A percentile compares a stretch with the other conserved stretches of the same genome.
phyloP scores from a whole-genome alignment of 1,140 invertebrate species.

The Steinernema feltiae region DNA sequence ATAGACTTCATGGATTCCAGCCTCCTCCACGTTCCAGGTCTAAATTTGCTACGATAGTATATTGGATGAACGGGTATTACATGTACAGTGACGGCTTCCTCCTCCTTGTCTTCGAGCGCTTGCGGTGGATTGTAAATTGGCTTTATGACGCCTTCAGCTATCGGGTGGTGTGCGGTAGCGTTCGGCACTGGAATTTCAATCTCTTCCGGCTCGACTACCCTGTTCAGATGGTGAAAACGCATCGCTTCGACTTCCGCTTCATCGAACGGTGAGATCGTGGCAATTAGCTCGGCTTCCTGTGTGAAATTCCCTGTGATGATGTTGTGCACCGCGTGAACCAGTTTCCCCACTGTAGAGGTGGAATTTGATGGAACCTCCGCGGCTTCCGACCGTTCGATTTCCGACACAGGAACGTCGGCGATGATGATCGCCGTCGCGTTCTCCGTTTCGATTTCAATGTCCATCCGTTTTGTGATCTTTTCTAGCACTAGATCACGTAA shows the following conservation, averaged over 20 bases:
- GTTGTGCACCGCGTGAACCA: neutral
- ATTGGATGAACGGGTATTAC: neutral
- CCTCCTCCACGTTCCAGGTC: neutral
- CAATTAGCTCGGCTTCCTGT: neutral
- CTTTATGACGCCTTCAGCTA: neutral
- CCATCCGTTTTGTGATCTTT: constrained; percentile 1
- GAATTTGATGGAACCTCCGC: neutral
- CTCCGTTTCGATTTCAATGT: neutral
- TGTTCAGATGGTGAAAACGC: neutral
- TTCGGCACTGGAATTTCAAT: neutral
- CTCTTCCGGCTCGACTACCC: neutral
- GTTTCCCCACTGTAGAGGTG: neutral
- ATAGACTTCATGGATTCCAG: neutral
- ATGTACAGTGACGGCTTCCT: neutral
- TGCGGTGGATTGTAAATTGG: neutral
- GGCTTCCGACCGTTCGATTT: neutral
- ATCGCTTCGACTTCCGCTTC: neutral
- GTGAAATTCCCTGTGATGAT: neutral
- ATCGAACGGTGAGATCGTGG: neutral
- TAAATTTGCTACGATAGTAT: neutral
- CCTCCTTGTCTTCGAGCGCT: neutral
- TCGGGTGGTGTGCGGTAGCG: neutral
- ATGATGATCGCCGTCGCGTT: neutral
- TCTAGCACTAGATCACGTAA: neutral
- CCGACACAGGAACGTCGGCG: neutral